Evolutionary conservation across 2,888 invertebrate genomes (phyloP).

Genomic region (Kryphioiulus occultus): DNA sequence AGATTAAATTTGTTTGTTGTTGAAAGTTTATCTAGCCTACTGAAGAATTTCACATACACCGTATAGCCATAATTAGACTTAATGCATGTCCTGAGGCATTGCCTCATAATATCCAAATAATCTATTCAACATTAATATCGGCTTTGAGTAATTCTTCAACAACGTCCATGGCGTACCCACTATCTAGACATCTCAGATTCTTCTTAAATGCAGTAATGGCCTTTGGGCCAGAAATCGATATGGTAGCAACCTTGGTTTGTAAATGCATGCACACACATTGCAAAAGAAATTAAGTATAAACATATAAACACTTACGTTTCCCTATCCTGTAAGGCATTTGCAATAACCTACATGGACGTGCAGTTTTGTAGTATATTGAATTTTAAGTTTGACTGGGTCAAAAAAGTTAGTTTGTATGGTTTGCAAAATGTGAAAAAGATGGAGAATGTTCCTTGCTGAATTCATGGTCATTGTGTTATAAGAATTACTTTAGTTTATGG

Average conservation of each 20-base stretch:
- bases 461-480: too few species aligned
- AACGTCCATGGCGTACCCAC: not conserved
- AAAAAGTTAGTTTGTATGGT: too few species aligned
- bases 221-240: not conserved
- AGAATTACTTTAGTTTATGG: too few species aligned
- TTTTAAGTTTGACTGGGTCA: too few species aligned
- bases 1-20: not conserved
- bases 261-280: not conserved
- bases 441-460: too few species aligned
- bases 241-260: not conserved
- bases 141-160: not conserved
- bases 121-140: constrained; percentile 18
- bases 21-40: not conserved
- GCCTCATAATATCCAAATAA: not conserved
- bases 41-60: not conserved
- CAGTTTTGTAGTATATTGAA: too few species aligned
- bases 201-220: not conserved
- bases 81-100: not conserved
- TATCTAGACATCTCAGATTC: not conserved
- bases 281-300: too few species aligned
- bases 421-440: too few species aligned
- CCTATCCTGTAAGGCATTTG: too few species aligned
- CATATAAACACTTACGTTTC: too few species aligned
- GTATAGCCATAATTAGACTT: constrained; percentile 8
- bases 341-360: too few species aligned